A percentile compares a stretch with the other conserved stretches of the same genome.
Conservation (phyloP, 1,140 invertebrate genomes). For the Pseudachorutes palmiensis region DNA sequence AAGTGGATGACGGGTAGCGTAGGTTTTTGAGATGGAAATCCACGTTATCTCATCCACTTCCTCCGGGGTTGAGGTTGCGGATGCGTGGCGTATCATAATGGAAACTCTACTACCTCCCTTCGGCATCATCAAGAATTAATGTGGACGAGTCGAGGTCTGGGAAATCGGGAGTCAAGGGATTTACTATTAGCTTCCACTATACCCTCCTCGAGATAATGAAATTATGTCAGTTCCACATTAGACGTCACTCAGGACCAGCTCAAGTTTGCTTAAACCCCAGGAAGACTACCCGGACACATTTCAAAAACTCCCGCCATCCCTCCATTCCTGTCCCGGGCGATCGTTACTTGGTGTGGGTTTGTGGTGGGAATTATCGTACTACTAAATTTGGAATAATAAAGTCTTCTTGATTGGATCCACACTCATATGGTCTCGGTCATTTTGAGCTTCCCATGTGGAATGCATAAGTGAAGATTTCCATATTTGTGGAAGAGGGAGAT, state of each 20-base stretch:
- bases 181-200: constrained; percentile 19
- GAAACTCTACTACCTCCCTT: neutral
- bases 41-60: neutral
- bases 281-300: neutral
- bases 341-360: too few relatives aligned
- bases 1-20: neutral
- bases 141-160: constrained; percentile 2
- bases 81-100: constrained; percentile 5
- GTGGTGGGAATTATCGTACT: too few relatives aligned
- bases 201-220: constrained; percentile 26
- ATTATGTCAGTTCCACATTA: constrained; percentile 31
- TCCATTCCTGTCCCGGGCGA: too few relatives aligned
- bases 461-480: too few relatives aligned
- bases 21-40: neutral
- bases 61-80: neutral
- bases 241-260: neutral
- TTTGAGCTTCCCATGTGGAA: too few relatives aligned
- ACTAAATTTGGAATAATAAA: too few relatives aligned
- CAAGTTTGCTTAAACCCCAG: neutral
- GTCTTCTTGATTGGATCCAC: too few relatives aligned
- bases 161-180: constrained; percentile 19
- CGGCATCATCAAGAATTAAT: constrained; percentile 13
- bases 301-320: neutral
- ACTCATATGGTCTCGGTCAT: too few relatives aligned
- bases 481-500: too few relatives aligned